These are phyloP conservation scores for Microctonus aethiopoides DNA, from an alignment of 2,888 invertebrate species.

Conservation along the genomic window DNA sequence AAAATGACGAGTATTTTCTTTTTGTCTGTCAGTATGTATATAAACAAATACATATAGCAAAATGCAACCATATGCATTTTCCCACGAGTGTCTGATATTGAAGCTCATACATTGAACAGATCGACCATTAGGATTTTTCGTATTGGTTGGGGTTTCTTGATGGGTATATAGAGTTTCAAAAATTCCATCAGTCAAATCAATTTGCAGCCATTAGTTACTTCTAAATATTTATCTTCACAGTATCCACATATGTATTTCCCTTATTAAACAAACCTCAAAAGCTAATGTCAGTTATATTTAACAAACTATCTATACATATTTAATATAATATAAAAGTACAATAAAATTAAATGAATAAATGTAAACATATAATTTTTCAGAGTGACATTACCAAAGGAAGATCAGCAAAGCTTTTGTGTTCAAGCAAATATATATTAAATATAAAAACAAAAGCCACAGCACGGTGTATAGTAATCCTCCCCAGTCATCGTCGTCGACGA, in stretches of 20 bases:
- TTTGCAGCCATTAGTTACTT: slow-evolving; percentile 65
- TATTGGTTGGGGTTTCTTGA: slow-evolving; percentile 47
- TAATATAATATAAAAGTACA: neutral
- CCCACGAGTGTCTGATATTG: slow-evolving; percentile 58
- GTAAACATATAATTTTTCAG: slow-evolving; percentile 15
- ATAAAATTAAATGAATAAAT: neutral
- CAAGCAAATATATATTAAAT: neutral
- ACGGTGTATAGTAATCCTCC: neutral
- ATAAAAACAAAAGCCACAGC: neutral
- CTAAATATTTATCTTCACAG: slow-evolving; percentile 43
- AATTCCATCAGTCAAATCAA: slow-evolving; percentile 65
- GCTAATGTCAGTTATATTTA: neutral
- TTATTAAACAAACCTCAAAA: neutral
- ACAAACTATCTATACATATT: neutral
- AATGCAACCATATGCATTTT: slow-evolving; percentile 42
- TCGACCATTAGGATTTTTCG: slow-evolving; percentile 63
- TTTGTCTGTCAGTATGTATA: neutral
- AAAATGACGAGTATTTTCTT: neutral
- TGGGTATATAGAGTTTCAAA: slow-evolving; percentile 61
- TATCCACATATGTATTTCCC: slow-evolving; percentile 22
- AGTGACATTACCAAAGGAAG: neutral
- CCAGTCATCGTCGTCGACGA: slow-evolving; percentile 52
- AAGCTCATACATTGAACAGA: slow-evolving; percentile 62
- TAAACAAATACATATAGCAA: neutral
- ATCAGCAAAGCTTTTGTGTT: slow-evolving; percentile 6